These are phyloP conservation scores for Etheostoma perlongum DNA, from an alignment of 2,797 vertebrate genomes.

Conservation along the genomic window DNA sequence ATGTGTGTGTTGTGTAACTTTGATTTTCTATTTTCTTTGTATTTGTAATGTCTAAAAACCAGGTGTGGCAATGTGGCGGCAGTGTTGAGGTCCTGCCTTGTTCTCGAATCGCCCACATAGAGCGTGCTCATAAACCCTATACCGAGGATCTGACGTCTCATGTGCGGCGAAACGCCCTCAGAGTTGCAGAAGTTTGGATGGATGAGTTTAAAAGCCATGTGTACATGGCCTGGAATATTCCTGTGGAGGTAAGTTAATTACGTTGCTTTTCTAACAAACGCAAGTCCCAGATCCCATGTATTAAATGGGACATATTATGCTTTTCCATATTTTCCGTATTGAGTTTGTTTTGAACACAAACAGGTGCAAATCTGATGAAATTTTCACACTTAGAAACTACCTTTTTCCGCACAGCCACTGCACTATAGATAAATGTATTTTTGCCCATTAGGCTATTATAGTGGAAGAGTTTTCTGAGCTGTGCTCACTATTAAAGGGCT, in stretches of 20 bases:
- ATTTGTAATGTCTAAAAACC: conserved; percentile 34
- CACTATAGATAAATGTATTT: too few species aligned
- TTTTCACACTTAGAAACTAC: neutral
- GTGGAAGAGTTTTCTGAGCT: neutral
- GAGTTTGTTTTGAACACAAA: neutral
- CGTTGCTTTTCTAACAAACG: neutral
- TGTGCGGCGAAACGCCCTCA: conserved; percentile 93
- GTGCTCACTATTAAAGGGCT: neutral
- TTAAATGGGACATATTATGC: neutral
- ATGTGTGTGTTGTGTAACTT: neutral
- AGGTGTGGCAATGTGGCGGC: conserved; percentile 89
- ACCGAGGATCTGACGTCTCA: conserved; percentile 94
- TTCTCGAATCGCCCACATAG: conserved; percentile 95
- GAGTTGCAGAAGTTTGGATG: conserved; percentile 99
- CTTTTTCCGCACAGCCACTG: neutral
- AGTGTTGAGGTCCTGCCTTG: conserved; percentile 98
- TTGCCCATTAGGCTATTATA: neutral
- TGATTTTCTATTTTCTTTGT: conserved; percentile 12
- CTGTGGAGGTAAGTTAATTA: conserved; percentile 89
- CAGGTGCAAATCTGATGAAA: neutral
- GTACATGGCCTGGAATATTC: conserved; percentile 99
- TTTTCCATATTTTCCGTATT: neutral
- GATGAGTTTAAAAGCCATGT: conserved; percentile 99
- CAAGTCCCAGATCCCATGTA: neutral
- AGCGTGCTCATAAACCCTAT: conserved; percentile 97